These are phyloP conservation scores for Kudoa iwatai DNA, from an alignment of 30 jellyfish, hydroid and myxozoan genomes.

Conservation along the genomic window DNA sequence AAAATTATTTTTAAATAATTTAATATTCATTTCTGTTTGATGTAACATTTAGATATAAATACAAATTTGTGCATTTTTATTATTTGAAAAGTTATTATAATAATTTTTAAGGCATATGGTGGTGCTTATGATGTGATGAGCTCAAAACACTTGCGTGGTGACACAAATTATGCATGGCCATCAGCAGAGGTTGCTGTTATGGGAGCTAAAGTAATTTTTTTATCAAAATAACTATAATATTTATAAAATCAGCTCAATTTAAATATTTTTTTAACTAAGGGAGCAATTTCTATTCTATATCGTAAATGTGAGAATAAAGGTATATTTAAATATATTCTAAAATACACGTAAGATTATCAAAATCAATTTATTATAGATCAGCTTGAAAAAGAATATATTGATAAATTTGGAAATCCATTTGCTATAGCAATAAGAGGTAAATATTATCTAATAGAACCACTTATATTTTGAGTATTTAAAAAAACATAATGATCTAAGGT, in stretches of 20 bases:
- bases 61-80: no score
- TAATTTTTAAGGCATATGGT: slow-evolving; percentile 35
- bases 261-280: no score
- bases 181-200: slow-evolving; percentile 90
- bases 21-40: no score
- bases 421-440: slow-evolving; percentile 73
- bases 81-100: neutral
- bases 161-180: slow-evolving; percentile 94
- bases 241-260: slow-evolving; percentile 1
- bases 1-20: no score
- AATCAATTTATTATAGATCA: slow-evolving; percentile 13
- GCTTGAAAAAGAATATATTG: slow-evolving; percentile 31
- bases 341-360: no score
- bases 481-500: neutral
- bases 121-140: slow-evolving; percentile 98
- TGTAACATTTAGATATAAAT: no score
- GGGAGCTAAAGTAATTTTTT: slow-evolving; percentile 68
- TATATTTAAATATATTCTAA: slow-evolving; percentile 1
- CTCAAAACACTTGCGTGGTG: slow-evolving; percentile 84
- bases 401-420: slow-evolving; percentile 69
- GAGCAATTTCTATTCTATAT: neutral
- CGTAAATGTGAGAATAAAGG: slow-evolving; percentile 5
- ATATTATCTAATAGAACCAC: slow-evolving; percentile 3
- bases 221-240: neutral
- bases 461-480: no score